These are phyloP conservation scores for Malurus elegans DNA, from an alignment of 2,113 vertebrate species.

Conservation along the genomic window DNA sequence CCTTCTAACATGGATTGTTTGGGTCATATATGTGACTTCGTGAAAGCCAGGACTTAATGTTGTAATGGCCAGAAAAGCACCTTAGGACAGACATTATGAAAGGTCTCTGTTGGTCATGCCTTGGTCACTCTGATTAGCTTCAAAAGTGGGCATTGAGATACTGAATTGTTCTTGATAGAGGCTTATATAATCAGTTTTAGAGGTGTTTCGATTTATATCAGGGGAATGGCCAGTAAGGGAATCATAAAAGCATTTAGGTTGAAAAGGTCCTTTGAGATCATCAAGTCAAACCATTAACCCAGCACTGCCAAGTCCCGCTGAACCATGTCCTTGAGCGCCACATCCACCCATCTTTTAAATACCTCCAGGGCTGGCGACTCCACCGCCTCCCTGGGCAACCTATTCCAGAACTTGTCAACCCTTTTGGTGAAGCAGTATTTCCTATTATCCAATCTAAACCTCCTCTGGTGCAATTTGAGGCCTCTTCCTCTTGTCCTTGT, in stretches of 20 bases:
- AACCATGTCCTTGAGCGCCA: background rate
- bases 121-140: background rate
- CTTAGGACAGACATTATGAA: background rate
- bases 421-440: background rate
- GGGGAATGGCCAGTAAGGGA: slow-evolving; percentile 10
- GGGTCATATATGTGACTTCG: background rate
- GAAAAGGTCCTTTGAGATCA: background rate
- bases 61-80: background rate
- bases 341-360: background rate
- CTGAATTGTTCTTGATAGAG: background rate
- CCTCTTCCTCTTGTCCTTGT: background rate
- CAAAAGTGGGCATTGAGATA: background rate
- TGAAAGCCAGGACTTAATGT: background rate
- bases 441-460: background rate
- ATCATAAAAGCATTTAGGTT: background rate
- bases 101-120: background rate
- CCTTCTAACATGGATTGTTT: background rate
- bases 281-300: rapidly evolving
- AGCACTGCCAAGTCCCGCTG: background rate
- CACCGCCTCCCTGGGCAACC: background rate
- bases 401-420: background rate
- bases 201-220: slow-evolving; percentile 17
- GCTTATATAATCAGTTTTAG: slow-evolving; percentile 2
- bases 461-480: background rate
- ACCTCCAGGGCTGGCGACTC: background rate